Percentiles rank a stretch among this genome's conserved stretches.
phyloP scores from a whole-genome alignment of 2,888 invertebrate species.

The Harpagoxenus sublaevis region DNA sequence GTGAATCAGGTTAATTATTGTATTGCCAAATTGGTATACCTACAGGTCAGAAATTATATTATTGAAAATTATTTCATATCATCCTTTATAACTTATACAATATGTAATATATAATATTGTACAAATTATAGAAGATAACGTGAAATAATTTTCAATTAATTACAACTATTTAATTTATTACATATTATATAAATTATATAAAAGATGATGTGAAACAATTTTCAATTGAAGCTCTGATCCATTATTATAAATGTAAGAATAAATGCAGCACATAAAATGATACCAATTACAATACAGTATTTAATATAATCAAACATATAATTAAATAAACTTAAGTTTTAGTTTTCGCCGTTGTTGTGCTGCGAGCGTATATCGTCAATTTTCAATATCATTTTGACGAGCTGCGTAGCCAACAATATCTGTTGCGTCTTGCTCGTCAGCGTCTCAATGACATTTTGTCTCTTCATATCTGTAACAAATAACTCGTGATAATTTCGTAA shows the following conservation, averaged over 20 bases:
- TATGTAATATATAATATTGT: slow-evolving; percentile 27
- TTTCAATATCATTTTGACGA: slow-evolving; percentile 99
- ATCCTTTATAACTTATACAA: slow-evolving; percentile 6
- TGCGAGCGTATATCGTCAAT: slow-evolving; percentile 97
- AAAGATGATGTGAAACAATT: background rate
- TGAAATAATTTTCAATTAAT: slow-evolving; percentile 15
- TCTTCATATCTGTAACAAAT: slow-evolving; percentile 94
- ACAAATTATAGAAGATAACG: slow-evolving; percentile 51
- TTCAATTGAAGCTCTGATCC: slow-evolving; percentile 16
- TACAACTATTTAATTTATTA: slow-evolving; percentile 3
- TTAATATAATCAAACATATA: slow-evolving; percentile 55
- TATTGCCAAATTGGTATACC: background rate
- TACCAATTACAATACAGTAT: slow-evolving; percentile 53
- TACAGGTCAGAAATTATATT: background rate
- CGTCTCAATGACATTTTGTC: slow-evolving; percentile 98
- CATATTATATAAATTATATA: slow-evolving; percentile 67
- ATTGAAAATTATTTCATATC: background rate
- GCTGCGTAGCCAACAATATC: slow-evolving; percentile 97
- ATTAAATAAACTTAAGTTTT: slow-evolving; percentile 52
- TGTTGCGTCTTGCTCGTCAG: slow-evolving; percentile 99
- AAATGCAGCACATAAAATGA: slow-evolving; percentile 60
- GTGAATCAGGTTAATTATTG: background rate
- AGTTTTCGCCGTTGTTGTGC: slow-evolving; percentile 81
- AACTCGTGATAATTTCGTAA: slow-evolving; percentile 38
- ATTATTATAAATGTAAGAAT: slow-evolving; percentile 57